A percentile compares a stretch with the other conserved stretches of the same genome.
Evolutionary conservation across 2,113 vertebrate species (phyloP).

Genomic region (Gobius niger): DNA sequence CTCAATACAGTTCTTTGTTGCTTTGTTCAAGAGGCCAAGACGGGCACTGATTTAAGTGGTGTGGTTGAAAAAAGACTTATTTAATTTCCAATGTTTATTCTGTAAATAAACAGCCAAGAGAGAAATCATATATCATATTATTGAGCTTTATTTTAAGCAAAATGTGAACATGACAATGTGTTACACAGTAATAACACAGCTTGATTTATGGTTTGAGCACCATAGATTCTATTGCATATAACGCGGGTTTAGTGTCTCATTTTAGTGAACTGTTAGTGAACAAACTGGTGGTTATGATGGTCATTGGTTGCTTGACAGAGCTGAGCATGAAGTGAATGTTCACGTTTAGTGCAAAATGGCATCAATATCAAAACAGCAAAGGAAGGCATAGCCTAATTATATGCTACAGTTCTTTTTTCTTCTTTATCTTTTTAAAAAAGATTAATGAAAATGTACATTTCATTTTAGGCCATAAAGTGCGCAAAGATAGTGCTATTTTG

Average conservation of each 20-base stretch:
- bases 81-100: too few relatives aligned
- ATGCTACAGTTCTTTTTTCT: background rate
- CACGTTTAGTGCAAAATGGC: slow-evolving; percentile 13
- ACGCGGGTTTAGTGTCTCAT: background rate
- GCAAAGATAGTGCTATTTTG: slow-evolving; percentile 8
- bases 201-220: slow-evolving; percentile 19
- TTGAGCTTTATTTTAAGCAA: slow-evolving; percentile 38
- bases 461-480: slow-evolving; percentile 23
- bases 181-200: slow-evolving; percentile 3
- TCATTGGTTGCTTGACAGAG: background rate
- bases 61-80: too few relatives aligned
- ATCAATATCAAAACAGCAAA: background rate
- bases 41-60: too few relatives aligned
- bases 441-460: background rate
- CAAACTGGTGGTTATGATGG: background rate
- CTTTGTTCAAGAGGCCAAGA: too few relatives aligned
- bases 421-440: background rate
- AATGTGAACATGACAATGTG: background rate
- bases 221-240: slow-evolving; percentile 9
- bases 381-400: background rate
- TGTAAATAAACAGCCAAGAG: background rate
- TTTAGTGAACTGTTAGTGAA: background rate
- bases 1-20: too few relatives aligned
- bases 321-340: background rate
- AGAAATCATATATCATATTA: background rate